Evolutionary conservation across 1,140 invertebrate species (phyloP), one percentile per base, ranked within the genome.

Genomic region (Myzus persicae): DNA sequence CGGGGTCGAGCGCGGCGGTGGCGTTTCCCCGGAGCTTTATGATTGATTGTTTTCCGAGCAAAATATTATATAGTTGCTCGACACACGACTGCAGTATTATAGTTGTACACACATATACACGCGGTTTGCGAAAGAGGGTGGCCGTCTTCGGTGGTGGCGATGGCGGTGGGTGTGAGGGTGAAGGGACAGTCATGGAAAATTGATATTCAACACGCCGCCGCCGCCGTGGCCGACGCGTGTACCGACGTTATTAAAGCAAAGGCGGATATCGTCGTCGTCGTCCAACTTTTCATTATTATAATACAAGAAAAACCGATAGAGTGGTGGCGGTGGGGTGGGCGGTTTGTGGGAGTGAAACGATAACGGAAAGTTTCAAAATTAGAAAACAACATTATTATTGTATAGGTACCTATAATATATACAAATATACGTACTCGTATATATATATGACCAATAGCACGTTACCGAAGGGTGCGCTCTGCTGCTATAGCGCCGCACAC

Each of bases 321-420:
- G 36, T 38, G 42, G 2, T 31, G 31, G n/a, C 26, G 59, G 59
- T 20, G 22, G 24, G 31, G 24, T 20, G 42, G 20, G 36, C 42
- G 67, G 67, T 9, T 31, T 24, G 51, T 38, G 38, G 14, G 38
- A 9, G 24, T 14, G 42, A 38, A 26, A 26, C 44, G 24, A 48
- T 46, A 82, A 36, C 90, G 81, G 81, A 93, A 93, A 85, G 91
- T 93, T 85, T 85, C 26, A 20, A 93, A 84, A 93, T 85, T 85
- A 42, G 81, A 84, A 84, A 92, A 92, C 76, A 92, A 92, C 97
- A 96, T 89, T 51, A 38, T 87, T 87, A 87, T 46, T 87, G 26
- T n/a, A n/a, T n/a, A n/a, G n/a, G n/a, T n/a, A 18, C 26, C 31
- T n/a, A 20, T 87, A 85, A 42, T 9, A 24, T 84, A 42, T 44